Conservation (phyloP, 2,113 vertebrate genomes). For the Boulengeromyrus knoepffleri region DNA sequence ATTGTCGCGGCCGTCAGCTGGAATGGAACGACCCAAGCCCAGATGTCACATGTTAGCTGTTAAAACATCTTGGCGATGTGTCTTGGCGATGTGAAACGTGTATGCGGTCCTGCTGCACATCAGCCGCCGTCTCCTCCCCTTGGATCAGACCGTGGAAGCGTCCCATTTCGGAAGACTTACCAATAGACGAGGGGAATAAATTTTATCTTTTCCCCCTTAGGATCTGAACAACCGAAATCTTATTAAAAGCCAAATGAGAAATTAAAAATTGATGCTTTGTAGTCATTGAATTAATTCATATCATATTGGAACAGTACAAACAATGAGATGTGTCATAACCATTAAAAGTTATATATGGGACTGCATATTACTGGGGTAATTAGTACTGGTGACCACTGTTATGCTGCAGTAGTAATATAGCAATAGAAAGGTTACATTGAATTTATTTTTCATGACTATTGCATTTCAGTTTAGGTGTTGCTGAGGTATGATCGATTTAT, state of each 20-base stretch:
- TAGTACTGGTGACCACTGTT: not conserved
- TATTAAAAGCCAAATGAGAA: not conserved
- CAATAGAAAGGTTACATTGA: not conserved
- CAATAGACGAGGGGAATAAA: not conserved
- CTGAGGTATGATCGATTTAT: not conserved
- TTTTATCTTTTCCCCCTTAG: not conserved
- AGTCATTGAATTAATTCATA: not conserved
- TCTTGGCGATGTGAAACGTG: not conserved
- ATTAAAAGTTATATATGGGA: not conserved
- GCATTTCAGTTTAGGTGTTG: not conserved
- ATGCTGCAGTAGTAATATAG: not conserved
- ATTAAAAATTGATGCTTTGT: conserved; percentile 5
- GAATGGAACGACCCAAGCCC: not conserved
- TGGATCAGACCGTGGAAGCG: not conserved
- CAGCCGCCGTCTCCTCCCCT: not conserved
- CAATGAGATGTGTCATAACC: not conserved
- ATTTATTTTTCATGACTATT: not conserved
- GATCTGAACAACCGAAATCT: not conserved
- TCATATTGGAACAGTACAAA: not conserved
- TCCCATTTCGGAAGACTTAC: not conserved
- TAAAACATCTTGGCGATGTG: not conserved
- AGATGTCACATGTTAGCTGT: not conserved
- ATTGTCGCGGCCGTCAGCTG: not conserved
- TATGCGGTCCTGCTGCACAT: not conserved
- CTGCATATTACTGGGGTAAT: not conserved